These are phyloP conservation scores for Psilopsiagon aurifrons DNA, from an alignment of 2,113 vertebrate species.

Conservation along the genomic window DNA sequence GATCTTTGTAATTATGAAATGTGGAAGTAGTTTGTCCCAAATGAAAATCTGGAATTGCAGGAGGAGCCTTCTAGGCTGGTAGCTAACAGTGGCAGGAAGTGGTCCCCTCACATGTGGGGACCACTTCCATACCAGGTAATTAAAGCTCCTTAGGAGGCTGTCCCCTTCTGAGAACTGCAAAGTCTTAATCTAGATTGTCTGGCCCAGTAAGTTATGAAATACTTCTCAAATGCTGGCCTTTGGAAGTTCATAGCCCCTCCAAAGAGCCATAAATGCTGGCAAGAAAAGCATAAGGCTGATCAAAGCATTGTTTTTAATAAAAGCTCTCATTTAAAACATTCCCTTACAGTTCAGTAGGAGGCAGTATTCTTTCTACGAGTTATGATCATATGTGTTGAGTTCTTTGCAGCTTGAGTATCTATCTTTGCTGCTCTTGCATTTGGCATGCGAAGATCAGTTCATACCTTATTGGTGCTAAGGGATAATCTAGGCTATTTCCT, in stretches of 20 bases:
- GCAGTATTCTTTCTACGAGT: not conserved
- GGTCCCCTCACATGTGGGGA: not conserved
- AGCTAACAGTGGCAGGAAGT: not conserved
- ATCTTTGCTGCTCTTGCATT: not conserved
- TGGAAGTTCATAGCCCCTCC: not conserved
- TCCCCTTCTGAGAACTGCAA: not conserved
- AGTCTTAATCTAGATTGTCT: not conserved
- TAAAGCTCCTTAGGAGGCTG: not conserved
- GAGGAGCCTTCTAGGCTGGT: not conserved
- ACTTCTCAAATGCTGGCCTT: not conserved
- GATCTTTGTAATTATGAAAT: not conserved
- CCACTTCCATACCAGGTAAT: not conserved
- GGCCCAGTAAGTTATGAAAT: not conserved
- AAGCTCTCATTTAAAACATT: not conserved
- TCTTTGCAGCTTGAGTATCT: not conserved
- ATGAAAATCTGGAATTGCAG: not conserved
- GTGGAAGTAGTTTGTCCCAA: not conserved
- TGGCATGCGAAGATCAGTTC: not conserved
- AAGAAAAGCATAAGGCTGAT: not conserved
- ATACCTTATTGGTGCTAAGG: not conserved
- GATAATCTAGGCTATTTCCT: not conserved
- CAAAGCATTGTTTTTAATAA: not conserved
- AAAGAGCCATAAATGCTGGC: not conserved
- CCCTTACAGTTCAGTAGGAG: not conserved
- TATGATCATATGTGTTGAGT: not conserved